Conservation (phyloP, 2,797 vertebrate species). For the Otolemur crassicaudatus region DNA sequence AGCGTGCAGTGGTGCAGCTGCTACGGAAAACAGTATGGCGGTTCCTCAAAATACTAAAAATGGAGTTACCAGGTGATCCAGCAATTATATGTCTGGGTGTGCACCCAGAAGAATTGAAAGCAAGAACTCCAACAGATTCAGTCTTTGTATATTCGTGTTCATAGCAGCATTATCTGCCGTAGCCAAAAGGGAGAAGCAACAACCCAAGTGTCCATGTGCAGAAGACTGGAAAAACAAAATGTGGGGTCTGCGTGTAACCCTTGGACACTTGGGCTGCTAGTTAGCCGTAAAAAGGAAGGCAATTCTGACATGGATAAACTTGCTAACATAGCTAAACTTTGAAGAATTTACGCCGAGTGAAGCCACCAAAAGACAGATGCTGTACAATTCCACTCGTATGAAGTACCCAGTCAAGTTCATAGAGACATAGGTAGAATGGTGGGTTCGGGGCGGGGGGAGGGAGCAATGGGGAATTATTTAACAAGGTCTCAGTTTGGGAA, state of each 20-base stretch:
- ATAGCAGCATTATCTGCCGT: not conserved
- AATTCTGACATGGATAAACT: not conserved
- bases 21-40: not conserved
- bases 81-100: not conserved
- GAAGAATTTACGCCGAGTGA: not conserved
- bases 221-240: not conserved
- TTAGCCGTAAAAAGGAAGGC: not conserved
- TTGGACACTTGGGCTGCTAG: not conserved
- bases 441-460: too few species aligned
- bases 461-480: not conserved
- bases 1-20: not conserved
- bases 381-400: not conserved
- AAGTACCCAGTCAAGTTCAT: not conserved
- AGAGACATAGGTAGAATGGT: not conserved
- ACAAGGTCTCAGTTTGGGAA: too few species aligned
- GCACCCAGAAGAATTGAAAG: not conserved
- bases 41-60: not conserved
- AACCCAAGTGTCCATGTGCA: not conserved
- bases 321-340: not conserved
- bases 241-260: not conserved
- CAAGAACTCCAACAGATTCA: not conserved
- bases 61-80: not conserved
- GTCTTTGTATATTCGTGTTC: not conserved
- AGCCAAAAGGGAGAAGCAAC: not conserved
- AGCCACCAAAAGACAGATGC: not conserved